Base-by-base conservation (phyloP, 2,113 vertebrate genomes). In the Poeciliopsis prolifica region DNA sequence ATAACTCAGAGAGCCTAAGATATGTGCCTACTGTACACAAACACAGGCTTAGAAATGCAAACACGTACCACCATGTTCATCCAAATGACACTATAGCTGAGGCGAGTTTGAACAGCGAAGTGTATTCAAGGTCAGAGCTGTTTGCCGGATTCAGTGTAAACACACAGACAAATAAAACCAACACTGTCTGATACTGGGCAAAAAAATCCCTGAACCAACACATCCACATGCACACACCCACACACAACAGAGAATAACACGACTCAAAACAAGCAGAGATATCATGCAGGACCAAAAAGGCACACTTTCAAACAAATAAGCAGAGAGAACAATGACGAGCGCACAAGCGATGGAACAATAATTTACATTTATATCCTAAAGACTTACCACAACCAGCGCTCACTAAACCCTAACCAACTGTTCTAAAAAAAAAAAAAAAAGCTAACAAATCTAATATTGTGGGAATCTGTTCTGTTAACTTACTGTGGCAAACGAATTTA, bases 91-190 rank as follows among this genome's bases (percentile, higher is more conserved):
- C 70, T 30, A 48, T 51, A 78, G 85, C 78, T 72, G 80, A 86
- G 83, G 81, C 83, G 71, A 86, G 81, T 85, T 78, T 87, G 75
- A 90, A 90, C 88, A 92, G 85, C 44, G 81, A 81, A 74, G 88
- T 90, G 85, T 87, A 76, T 82, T 89, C 88, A 88, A 93, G 92
- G 92, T 93, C 91, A 92, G 87, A 81, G 61, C 68, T 88, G 88
- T 87, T 89, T 87, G 83, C 81, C 77, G 77, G 80, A 63, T 51
- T 67, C 75, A 76, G 66, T 63, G 82, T 70, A 87, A 88, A 83
- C 81, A 87, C 60, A 68, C 37, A 61, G 22, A 58, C 26, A 68
- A 48, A 68, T 30, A 64, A 68, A 86, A 61, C 70, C 77, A 74
- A 78, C 76, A 77, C 29, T 29, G 78, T 77, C 76, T 75, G 61